phyloP scores from a whole-genome alignment of 1,140 invertebrate genomes.

The Steinernema khuongi region DNA sequence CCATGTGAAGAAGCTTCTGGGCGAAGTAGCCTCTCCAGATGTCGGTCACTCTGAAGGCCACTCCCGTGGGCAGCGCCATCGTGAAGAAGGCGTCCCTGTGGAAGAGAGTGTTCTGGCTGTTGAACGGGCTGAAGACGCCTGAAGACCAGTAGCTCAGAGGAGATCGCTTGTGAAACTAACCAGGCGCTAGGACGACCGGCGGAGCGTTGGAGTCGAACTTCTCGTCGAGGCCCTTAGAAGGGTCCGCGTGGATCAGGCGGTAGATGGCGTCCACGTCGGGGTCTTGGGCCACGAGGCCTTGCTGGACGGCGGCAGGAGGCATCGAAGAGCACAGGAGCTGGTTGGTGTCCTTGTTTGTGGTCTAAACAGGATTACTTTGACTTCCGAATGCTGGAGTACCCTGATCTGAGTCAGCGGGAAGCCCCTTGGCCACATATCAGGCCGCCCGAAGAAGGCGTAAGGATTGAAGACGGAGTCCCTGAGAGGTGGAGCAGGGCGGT shows the following conservation, averaged over 20 bases:
- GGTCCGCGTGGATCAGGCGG: conserved; percentile 43
- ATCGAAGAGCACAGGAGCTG: conserved; percentile 17
- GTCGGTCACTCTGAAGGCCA: too few relatives aligned
- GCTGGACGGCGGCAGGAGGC: conserved; percentile 50
- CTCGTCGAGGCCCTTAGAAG: conserved; percentile 16
- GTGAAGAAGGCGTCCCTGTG: too few relatives aligned
- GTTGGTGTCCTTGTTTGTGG: conserved; percentile 4
- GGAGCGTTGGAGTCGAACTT: conserved; percentile 25
- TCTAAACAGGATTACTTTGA: conserved; percentile 18
- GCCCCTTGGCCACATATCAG: conserved; percentile 30
- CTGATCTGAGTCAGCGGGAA: conserved; percentile 47
- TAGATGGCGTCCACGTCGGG: conserved; percentile 59
- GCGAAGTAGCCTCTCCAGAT: too few relatives aligned
- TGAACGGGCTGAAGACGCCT: too few relatives aligned
- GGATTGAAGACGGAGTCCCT: conserved; percentile 49
- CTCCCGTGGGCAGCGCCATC: too few relatives aligned
- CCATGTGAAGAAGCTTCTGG: conserved; percentile 10
- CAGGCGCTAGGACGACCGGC: conserved; percentile 20
- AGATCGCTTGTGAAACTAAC: too few relatives aligned
- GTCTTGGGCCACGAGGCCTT: conserved; percentile 58
- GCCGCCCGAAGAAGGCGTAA: conserved; percentile 1
- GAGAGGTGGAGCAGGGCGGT: too few relatives aligned
- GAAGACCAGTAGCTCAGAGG: too few relatives aligned
- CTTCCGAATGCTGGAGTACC: conserved; percentile 8
- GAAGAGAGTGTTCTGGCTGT: too few relatives aligned